Evolutionary conservation across 2,888 invertebrate species (phyloP), one percentile per base, ranked within the genome.

Genomic region (Sphaerophoria rueppellii): DNA sequence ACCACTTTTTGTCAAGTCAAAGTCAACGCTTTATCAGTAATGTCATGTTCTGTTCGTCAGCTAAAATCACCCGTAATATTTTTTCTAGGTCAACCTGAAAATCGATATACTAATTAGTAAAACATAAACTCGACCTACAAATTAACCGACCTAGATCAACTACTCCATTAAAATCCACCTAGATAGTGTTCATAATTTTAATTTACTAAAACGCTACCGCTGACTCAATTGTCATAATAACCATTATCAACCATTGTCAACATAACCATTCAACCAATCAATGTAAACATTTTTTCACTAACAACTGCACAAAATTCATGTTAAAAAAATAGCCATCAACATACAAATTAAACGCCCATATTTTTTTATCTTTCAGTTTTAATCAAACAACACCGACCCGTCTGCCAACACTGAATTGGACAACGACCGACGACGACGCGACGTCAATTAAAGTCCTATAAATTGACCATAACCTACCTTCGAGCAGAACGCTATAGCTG

Each of bases 161-260:
- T 14, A 24, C 24, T 24, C 24, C 24, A 24, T 24, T 24, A 24
- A 24, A 24, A 24, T 24, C 24, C 24, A 24, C 24, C 24, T 24
- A 24, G 24, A 24, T 24, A 24, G 24, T 24, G 24, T 24, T 24
- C n/a, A 24, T 43, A 43, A 37, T 77, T 77, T 65, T 78, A 72
- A 71, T 78, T 48, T 43, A 63, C 48, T 40, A 61, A 71, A 54
- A 55, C 14, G 43, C 73, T 65, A 50, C 48, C 50, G 14, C 34
- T 43, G 16, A 40, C 11, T 72, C 54, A 24, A 16, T 9, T 43
- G 48, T 16, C 24, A 2, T 65, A 67, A 78, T 67, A 72, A 50
- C 65, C 61, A 69, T 73, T 67, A 74, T 79, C 60, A 73, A 48
- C 24, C 67, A 40, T 73, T 73, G 65, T 79, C 67, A 79, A 60